These are phyloP conservation scores for Oncorhynchus masou DNA, from an alignment of 2,113 vertebrate species.

Conservation along the genomic window DNA sequence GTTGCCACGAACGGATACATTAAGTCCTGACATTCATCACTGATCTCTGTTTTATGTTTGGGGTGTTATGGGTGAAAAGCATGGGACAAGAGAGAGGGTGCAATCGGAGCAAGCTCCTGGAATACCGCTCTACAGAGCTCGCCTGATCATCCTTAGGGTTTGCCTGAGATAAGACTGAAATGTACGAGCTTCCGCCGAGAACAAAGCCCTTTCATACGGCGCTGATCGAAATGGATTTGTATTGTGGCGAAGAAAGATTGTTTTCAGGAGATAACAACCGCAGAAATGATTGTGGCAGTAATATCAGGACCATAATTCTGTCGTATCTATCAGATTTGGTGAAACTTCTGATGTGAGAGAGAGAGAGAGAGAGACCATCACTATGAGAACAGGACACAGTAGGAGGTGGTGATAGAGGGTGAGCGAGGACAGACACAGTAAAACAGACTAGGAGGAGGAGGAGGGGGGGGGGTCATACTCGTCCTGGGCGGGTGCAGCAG, in stretches of 20 bases:
- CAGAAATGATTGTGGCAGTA: neutral
- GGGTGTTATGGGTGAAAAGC: neutral
- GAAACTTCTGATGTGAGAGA: neutral
- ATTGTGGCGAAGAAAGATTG: neutral
- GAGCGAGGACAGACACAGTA: conserved; percentile 28
- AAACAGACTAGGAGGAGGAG: neutral
- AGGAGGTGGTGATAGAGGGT: conserved; percentile 3
- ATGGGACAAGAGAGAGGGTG: neutral
- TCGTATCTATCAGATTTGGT: neutral
- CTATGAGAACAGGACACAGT: neutral
- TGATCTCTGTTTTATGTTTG: conserved; percentile 34
- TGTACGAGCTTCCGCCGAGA: conserved; percentile 32
- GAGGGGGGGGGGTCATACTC: conserved; percentile 86
- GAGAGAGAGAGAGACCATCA: neutral
- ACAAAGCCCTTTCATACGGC: conserved; percentile 13
- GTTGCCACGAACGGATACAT: conserved; percentile 25
- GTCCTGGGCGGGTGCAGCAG: conserved; percentile 82
- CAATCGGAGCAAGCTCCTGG: conserved; percentile 23
- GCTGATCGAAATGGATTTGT: neutral
- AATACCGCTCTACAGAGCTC: conserved; percentile 29
- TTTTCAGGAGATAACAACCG: neutral
- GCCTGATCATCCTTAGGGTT: conserved; percentile 25
- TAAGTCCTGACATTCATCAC: conserved; percentile 51
- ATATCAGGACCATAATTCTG: neutral
- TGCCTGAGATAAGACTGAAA: conserved; percentile 25